Base-by-base conservation (phyloP, 2,113 vertebrate genomes). In the Camelus dromedarius region DNA sequence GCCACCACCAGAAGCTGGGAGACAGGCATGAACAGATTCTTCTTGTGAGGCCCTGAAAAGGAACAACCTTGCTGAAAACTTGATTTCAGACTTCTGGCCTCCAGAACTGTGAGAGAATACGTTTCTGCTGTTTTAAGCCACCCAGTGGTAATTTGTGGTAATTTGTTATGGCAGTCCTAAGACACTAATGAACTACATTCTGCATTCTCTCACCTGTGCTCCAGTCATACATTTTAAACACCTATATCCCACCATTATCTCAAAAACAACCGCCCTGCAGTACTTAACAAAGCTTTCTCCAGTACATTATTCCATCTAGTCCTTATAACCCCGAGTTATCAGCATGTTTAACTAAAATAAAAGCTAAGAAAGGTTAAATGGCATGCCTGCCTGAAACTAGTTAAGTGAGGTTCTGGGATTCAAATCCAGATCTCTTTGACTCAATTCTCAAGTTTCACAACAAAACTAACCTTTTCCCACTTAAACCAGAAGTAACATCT, bases 381-480 rank as follows among this genome's bases (percentile, higher is more conserved):
- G 26, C 19, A 48, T 9, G 28, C 24, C 26, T 66, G 38, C 70
- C 64, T 24, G 11, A 77, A 66, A 73, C 38, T 48, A 75, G 66
- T 32, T 48, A 84, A 70, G n/a, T 56, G 22, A 89, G 35, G 19
- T 87, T 54, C 28, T 30, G 54, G 42, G 22, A 66, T 64, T 93
- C 83, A 87, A 76, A 77, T 38, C n/a, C 22, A 67, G 6, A 28
- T 50, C 50, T 91, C 15, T 0, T 0, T 20, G 82, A 84, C 8
- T 58, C 82, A 48, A 87, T 42, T 52, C 7, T 73, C n/a, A 79
- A 95, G 38, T 58, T 87, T 83, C 90, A 88, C 83, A 93, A 91
- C 12, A 91, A 95, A 75, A 30, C 56, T 50, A 76, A n/a, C 70
- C 30, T 67, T 91, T 66, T 83, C 14, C 56, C 28, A 77, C 28